These are phyloP conservation scores for Rhinolophus ferrumequinum DNA, from an alignment of 2,113 vertebrate species.

Conservation along the genomic window DNA sequence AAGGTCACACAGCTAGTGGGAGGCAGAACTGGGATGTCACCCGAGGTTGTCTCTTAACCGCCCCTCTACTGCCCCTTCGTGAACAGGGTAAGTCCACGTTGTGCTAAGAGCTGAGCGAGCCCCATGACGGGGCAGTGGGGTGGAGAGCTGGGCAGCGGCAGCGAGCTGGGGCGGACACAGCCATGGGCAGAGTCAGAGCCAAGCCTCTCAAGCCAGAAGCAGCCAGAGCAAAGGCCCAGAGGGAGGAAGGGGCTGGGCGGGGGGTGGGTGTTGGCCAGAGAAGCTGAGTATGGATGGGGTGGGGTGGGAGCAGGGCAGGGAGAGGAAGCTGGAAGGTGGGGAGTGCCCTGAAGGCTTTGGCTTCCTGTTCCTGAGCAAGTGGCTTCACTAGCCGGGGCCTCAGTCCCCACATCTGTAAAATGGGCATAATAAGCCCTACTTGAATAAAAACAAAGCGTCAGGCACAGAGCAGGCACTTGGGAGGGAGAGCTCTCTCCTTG, in stretches of 20 bases:
- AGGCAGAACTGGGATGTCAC: background rate
- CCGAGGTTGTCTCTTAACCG: fast-evolving
- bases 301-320: background rate
- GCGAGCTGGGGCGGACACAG: background rate
- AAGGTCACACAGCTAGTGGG: background rate
- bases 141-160: fast-evolving
- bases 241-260: background rate
- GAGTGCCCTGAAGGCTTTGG: background rate
- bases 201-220: background rate
- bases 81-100: fast-evolving
- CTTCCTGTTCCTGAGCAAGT: background rate
- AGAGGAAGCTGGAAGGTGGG: background rate
- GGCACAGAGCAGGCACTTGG: background rate
- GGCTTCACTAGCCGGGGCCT: background rate
- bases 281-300: background rate
- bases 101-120: background rate
- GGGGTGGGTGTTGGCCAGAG: background rate
- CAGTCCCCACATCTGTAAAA: background rate
- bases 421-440: background rate
- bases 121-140: fast-evolving
- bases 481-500: background rate
- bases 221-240: background rate
- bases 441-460: background rate
- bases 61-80: background rate
- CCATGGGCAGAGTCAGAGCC: background rate